These are phyloP conservation scores for Acrobasis consociella DNA, from an alignment of 2,888 invertebrate species.

Conservation along the genomic window DNA sequence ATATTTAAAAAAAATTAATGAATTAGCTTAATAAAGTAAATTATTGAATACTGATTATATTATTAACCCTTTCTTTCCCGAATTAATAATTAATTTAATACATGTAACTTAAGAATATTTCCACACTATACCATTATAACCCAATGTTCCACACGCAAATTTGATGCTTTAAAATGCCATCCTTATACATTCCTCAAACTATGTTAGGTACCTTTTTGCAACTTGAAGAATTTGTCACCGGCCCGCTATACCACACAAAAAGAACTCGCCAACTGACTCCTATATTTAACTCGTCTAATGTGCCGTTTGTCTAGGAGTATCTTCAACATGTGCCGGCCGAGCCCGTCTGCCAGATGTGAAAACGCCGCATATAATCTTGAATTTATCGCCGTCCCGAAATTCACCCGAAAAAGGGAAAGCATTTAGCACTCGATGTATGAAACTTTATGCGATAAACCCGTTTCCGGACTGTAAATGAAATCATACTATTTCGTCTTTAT, in stretches of 20 bases:
- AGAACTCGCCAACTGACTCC: background rate
- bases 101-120: too few species aligned
- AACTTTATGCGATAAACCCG: conserved; percentile 8
- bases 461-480: background rate
- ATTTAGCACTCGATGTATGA: conserved; percentile 9
- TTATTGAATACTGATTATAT: too few species aligned
- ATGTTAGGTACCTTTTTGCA: background rate
- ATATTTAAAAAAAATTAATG: too few species aligned
- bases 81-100: too few species aligned
- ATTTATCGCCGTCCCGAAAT: conserved; percentile 17
- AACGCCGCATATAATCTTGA: conserved; percentile 11
- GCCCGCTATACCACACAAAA: background rate
- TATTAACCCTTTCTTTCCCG: too few species aligned
- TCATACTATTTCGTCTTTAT: too few species aligned
- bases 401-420: background rate
- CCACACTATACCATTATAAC: too few species aligned
- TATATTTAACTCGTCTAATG: background rate
- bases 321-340: conserved; percentile 4
- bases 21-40: too few species aligned
- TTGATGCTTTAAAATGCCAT: too few species aligned
- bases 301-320: background rate
- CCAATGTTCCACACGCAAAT: too few species aligned
- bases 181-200: too few species aligned
- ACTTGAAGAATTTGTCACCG: background rate
- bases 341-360: conserved; percentile 9